Evolutionary conservation across 1,140 invertebrate genomes (phyloP), one percentile per base, ranked within the genome.

Genomic region (Branchinecta lynchi): DNA sequence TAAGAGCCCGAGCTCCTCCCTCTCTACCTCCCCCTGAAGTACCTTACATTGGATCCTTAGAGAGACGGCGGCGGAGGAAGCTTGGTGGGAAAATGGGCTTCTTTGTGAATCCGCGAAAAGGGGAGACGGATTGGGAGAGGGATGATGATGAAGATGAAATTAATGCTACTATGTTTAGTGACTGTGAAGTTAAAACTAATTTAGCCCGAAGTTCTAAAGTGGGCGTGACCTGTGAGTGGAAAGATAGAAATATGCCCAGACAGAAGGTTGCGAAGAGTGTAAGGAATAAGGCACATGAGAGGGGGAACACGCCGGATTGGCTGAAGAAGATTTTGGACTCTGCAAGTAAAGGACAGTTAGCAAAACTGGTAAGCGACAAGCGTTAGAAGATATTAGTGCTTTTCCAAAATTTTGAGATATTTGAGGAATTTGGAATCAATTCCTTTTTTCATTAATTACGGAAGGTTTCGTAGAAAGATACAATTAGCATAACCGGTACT

Each of bases 271-370:
- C 17, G 51, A 60, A 68, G 45, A 71, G 70, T 20, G 44, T 66
- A 66, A 66, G 68, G 9, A 66, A 71, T 7, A 66, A 70, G 12
- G 68, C 70, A 10, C 70, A 72, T 20, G 73, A 75, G 65, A 69
- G 74, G 65, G 74, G 76, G 69, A 71, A 75, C 67, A 78, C 77
- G 21, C 79, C 79, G n/a, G 78, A 80, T 69, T 80, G 79, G 79
- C 80, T 80, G 67, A 75, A 74, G 72, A 76, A 75, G 70, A 78
- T 80, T 15, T 79, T 80, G 72, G 72, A 75, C 68, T 73, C 78
- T 45, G 78, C 78, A 0, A 77, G 75, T 45, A 72, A 75, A 45
- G 78, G 79, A 46, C 70, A 78, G 69, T 70, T 79, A 8, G 73
- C 75, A 68, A 73, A 76, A 67, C 70, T 80, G 78, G 79, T 80